Evolutionary conservation across 2,113 vertebrate genomes (phyloP).

Genomic region (Mobula hypostoma): DNA sequence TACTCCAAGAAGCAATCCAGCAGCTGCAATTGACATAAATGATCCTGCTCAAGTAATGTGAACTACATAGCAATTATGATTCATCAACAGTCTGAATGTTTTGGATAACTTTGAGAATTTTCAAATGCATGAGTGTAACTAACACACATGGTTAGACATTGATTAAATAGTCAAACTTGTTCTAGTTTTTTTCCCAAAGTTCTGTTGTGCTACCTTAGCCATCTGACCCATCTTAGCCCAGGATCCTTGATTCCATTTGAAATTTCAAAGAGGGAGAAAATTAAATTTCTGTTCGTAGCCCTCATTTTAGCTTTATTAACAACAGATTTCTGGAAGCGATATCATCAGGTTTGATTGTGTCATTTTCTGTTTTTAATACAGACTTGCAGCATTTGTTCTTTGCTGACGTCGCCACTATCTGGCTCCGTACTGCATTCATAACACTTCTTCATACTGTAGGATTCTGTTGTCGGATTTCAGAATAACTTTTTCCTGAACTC

Average conservation of each 20-base stretch:
- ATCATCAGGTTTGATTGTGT: too few relatives aligned
- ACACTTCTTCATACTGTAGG: not conserved
- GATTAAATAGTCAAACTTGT: not conserved
- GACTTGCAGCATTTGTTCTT: too few relatives aligned
- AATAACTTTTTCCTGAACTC: not conserved
- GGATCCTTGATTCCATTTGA: not conserved
- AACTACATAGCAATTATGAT: not conserved
- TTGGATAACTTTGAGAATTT: not conserved
- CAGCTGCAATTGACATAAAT: constrained; percentile 78
- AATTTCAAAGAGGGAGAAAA: not conserved
- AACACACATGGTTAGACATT: too few relatives aligned
- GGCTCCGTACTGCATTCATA: not conserved
- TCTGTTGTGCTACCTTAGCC: not conserved
- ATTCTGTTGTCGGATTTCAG: not conserved
- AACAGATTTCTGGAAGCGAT: too few relatives aligned
- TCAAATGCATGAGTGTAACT: not conserved
- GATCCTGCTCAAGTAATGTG: constrained; percentile 84
- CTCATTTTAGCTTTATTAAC: too few relatives aligned
- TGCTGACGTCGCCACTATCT: not conserved
- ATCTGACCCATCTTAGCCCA: not conserved
- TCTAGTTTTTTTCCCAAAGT: not conserved
- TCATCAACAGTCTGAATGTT: not conserved
- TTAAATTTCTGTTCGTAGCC: too few relatives aligned
- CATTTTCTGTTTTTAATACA: too few relatives aligned
- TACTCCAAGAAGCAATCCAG: constrained; percentile 70